Evolutionary conservation across 2,797 vertebrate species (phyloP), one percentile per base, ranked within the genome.

Genomic region (Rhabdophis nuchalis): DNA sequence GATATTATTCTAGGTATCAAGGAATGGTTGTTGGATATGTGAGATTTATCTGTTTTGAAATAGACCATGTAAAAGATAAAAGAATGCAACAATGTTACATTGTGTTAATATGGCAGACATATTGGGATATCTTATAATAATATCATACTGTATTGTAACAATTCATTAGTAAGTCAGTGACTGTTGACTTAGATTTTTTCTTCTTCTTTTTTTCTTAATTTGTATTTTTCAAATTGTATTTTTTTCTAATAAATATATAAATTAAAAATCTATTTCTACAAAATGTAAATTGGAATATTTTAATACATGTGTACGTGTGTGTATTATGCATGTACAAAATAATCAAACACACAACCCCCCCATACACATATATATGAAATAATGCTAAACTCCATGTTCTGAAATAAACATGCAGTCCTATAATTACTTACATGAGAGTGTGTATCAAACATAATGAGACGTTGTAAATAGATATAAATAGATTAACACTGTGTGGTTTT

Each of bases 271-370:
- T 13, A 58, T 29, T 88, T 91, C n/a, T 82, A 32, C 56, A 32
- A 23, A 18, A n/a, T 94, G 2, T 87, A 92, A 91, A 82, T 95
- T 60, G 52, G 4, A 89, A 29, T 9, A 27, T 64, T 56, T 36
- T 58, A 16, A 23, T 77, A 77, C 10, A 11, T 46, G 20, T 36
- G 32, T 72, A 12, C 29, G 25, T 32, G 27, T n/a, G 29, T 64
- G 61, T 58, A 10, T 25, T 64, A n/a, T 64, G 14, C n/a, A n/a
- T 14, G 16, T 10, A 60, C 58, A 61, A 61, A 61, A 27, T 61
- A 61, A 61, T 27, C 60, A 61, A 61, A 61, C 4, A 1, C 60
- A 29, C 10, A 61, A 61, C 54, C 54, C 8, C 57, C 57, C 1
- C 20, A 56, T 3, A 14, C 2, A n/a, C 13, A n/a, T 7, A n/a